A percentile compares a stretch with the other conserved stretches of the same genome.
Conservation (phyloP, 53 echinoderm and acorn worm species). For the Henricia sp. region DNA sequence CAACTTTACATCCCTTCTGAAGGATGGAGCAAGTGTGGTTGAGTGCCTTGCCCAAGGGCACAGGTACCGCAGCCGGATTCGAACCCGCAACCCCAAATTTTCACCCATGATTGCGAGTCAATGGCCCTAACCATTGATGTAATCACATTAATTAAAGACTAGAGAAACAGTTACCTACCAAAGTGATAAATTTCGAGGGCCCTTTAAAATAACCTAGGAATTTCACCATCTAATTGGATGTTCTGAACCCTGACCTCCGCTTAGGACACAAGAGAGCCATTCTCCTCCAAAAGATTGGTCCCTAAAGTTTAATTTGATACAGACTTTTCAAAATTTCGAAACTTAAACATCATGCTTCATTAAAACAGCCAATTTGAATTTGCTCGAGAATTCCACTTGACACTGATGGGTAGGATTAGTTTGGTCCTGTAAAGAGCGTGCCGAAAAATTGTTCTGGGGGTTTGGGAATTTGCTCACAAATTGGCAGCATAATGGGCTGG, state of each 20-base stretch:
- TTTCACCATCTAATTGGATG: conserved; percentile 52
- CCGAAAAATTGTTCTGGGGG: conserved; percentile 3
- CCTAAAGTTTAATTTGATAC: conserved; percentile 44
- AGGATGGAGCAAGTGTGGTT: too few species aligned
- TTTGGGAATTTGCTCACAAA: conserved; percentile 18
- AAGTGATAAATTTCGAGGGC: neutral
- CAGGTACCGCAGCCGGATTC: too few species aligned
- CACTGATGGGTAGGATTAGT: neutral
- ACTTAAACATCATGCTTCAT: neutral
- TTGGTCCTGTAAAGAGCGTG: neutral
- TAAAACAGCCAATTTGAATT: conserved; percentile 25
- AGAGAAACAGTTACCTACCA: neutral
- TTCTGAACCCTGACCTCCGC: conserved; percentile 11
- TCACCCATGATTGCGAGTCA: too few species aligned
- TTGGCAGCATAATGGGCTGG: conserved; percentile 21
- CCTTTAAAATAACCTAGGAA: neutral
- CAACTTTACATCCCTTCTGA: too few species aligned
- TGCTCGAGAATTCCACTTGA: conserved; percentile 14
- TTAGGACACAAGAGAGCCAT: conserved; percentile 28
- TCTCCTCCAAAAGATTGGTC: conserved; percentile 21
- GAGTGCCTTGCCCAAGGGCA: too few species aligned
- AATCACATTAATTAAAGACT: too few species aligned
- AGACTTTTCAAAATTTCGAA: neutral
- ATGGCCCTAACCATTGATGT: too few species aligned
- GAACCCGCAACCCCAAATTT: too few species aligned